Evolutionary conservation across 2,797 vertebrate genomes (phyloP).

Genomic region (Myotis pilosus): DNA sequence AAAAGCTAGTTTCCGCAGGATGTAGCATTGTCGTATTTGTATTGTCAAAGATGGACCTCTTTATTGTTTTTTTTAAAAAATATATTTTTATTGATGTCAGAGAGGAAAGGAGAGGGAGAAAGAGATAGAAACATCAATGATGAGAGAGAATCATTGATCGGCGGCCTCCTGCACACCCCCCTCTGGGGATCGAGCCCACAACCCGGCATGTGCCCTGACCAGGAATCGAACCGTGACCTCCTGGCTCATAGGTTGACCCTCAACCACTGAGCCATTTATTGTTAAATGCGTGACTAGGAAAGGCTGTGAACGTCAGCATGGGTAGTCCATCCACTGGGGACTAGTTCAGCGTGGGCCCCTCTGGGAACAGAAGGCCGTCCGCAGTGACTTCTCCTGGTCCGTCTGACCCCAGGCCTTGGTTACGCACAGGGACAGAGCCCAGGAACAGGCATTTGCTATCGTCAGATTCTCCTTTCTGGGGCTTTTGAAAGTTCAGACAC

Average conservation of each 20-base stretch:
- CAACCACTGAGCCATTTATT: no score
- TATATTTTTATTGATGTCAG: no score
- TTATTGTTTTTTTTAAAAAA: background rate
- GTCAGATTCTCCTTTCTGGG: background rate
- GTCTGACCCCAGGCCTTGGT: no score
- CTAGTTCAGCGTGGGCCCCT: background rate
- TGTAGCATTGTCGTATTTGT: background rate
- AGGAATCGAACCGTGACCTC: no score
- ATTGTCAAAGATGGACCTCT: background rate
- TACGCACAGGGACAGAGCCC: background rate
- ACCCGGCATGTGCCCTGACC: no score
- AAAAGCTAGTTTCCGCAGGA: background rate
- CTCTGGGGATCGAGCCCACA: no score
- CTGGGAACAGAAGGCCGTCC: background rate
- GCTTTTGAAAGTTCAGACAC: background rate
- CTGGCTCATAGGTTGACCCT: no score
- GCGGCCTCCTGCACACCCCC: no score
- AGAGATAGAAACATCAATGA: no score
- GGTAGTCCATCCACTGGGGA: background rate
- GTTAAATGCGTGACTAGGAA: background rate
- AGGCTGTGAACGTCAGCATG: background rate
- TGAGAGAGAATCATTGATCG: no score
- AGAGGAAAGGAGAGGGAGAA: no score
- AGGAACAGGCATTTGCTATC: background rate
- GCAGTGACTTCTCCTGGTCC: background rate